phyloP scores from a whole-genome alignment of 2,113 vertebrate species.

The Boleophthalmus pectinirostris region DNA sequence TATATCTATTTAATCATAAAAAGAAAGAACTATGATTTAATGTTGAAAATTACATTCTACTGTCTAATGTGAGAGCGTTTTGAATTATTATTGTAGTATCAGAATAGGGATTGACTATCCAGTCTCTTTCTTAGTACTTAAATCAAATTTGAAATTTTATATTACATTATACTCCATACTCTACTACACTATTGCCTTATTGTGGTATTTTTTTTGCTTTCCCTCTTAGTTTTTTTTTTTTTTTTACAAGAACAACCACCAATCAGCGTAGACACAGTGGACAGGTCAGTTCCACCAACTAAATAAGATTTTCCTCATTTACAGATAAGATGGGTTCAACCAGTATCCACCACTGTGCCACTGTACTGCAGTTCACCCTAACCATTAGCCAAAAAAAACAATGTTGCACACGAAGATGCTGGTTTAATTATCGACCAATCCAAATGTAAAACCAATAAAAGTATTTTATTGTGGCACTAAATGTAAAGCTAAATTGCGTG shows the following conservation, averaged over 20 bases:
- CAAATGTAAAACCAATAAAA: conserved; percentile 31
- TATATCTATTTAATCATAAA: too few species aligned
- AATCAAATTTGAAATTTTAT: too few species aligned
- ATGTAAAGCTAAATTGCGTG: conserved; percentile 46
- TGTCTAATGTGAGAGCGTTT: too few species aligned
- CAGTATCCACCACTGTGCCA: conserved; percentile 11
- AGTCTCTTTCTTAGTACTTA: too few species aligned
- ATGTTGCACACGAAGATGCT: conserved; percentile 14
- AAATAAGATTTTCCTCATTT: neutral
- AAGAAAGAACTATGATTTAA: too few species aligned
- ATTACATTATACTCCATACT: too few species aligned
- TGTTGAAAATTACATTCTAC: too few species aligned
- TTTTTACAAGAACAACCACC: neutral
- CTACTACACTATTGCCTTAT: too few species aligned
- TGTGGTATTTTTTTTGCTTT: too few species aligned
- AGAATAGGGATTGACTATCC: too few species aligned
- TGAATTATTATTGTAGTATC: too few species aligned
- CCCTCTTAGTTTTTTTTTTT: neutral
- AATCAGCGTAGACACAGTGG: neutral
- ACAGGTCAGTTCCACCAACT: neutral
- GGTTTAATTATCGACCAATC: conserved; percentile 13
- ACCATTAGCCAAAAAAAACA: conserved; percentile 11
- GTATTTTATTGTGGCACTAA: conserved; percentile 14
- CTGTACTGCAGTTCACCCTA: conserved; percentile 1
- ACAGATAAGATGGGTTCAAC: conserved; percentile 5